Evolutionary conservation across 2,888 invertebrate species (phyloP).

Genomic region (Acanthoscelides obtectus): DNA sequence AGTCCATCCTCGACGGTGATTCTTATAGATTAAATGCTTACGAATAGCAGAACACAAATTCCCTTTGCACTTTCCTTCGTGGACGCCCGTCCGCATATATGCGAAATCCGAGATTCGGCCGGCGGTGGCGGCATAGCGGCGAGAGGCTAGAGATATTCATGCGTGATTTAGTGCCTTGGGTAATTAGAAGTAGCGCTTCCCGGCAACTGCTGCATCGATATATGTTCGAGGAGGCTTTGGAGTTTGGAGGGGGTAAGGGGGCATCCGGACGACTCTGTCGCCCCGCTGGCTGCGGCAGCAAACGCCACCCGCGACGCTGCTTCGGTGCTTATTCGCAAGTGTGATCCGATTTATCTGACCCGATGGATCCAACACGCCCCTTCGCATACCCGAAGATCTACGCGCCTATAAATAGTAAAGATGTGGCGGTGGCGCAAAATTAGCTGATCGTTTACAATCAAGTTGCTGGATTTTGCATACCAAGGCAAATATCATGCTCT

Average conservation of each 20-base stretch:
- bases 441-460: neutral
- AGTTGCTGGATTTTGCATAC: no score
- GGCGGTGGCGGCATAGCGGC: no score
- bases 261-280: conserved; percentile 35
- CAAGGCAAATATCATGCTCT: no score
- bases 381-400: neutral
- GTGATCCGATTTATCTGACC: conserved; percentile 51
- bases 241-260: neutral
- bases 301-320: conserved; percentile 28
- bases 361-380: neutral
- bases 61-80: neutral
- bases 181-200: conserved; percentile 34
- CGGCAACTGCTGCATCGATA: conserved; percentile 44
- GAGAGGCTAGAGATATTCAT: conserved; percentile 37
- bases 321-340: conserved; percentile 49
- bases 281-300: conserved; percentile 35
- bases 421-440: neutral
- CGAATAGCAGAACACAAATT: no score
- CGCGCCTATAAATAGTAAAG: neutral
- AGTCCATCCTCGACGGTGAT: no score
- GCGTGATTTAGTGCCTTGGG: conserved; percentile 39
- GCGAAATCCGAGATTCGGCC: neutral
- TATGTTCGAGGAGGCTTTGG: conserved; percentile 27
- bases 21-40: no score
- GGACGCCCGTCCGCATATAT: neutral